phyloP scores from a whole-genome alignment of 1,140 invertebrate genomes.

The Carposina sasakii region DNA sequence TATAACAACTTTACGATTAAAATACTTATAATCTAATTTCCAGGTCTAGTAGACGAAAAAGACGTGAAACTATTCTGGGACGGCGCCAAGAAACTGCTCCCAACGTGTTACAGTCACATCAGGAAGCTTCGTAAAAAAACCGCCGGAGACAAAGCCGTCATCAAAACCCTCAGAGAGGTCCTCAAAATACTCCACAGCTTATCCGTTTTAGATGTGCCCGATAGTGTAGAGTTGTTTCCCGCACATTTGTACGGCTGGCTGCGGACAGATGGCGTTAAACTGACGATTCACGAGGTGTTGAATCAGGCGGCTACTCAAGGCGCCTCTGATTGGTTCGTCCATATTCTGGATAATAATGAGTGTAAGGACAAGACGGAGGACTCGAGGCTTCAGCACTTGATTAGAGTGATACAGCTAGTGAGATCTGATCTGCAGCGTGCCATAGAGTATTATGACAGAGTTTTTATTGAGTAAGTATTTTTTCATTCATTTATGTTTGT shows the following conservation, averaged over 20 bases:
- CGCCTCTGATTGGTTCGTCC: conserved; percentile 83
- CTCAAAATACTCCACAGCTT: conserved; percentile 79
- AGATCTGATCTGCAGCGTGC: conserved; percentile 87
- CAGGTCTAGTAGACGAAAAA: conserved; percentile 76
- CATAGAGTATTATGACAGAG: conserved; percentile 85
- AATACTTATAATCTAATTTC: conserved; percentile 8
- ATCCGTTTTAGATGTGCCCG: conserved; percentile 73
- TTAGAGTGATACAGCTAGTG: conserved; percentile 87
- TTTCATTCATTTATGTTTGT: conserved; percentile 2
- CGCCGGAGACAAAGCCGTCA: conserved; percentile 78
- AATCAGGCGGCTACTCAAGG: conserved; percentile 80
- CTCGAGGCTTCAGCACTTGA: conserved; percentile 80
- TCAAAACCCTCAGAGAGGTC: conserved; percentile 79
- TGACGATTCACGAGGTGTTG: conserved; percentile 76
- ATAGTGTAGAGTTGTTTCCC: conserved; percentile 79
- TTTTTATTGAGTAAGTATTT: conserved; percentile 82
- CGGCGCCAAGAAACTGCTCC: conserved; percentile 80
- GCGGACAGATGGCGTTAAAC: conserved; percentile 68
- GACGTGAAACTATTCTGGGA: conserved; percentile 87
- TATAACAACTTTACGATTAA: too few relatives aligned
- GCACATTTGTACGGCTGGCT: conserved; percentile 78
- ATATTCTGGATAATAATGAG: conserved; percentile 80
- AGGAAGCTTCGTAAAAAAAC: conserved; percentile 82
- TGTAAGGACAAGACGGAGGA: conserved; percentile 75
- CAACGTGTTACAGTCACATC: conserved; percentile 82